Evolutionary conservation across 1,140 invertebrate genomes (phyloP), one percentile per base, ranked within the genome.

Genomic region (Conopomorpha cramerella): DNA sequence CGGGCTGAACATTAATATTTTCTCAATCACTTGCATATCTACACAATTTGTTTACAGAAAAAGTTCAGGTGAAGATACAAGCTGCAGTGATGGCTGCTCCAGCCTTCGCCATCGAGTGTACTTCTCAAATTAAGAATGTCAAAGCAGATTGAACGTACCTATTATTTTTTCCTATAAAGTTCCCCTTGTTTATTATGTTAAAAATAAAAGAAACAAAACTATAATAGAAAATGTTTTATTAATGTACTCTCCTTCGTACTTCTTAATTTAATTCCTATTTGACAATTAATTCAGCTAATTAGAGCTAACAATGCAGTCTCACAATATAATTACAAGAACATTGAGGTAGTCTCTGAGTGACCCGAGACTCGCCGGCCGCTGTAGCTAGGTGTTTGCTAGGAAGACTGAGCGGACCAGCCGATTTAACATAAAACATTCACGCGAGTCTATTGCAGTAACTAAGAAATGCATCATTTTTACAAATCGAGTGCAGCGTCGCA

Each of bases 261-360:
- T 55, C 46, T 55, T 59, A 55, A 57, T 59, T 62, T 50, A 55
- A 56, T 55, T 56, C 49, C 61, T 68, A 68, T 65, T 62, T 59
- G 59, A 16, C 49, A 56, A 62, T 51, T 50, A 56, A 57, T 46
- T 51, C 46, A 57, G 49, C 57, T 68, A 70, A 68, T 72, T 76
- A 74, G 46, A 67, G 46, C 71, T 76, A 72, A 76, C 64, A 66
- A 64, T 55, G 71, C 71, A 76, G 71, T 76, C 71, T 76, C 71
- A 38, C 37, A 32, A 38, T n/a, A 25, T 26, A 32, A 32, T 38
- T 38, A 38, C 28, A 38, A 59, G 53, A 65, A 63, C 56, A 65
- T 50, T 61, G 60, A 73, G 61, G 59, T 64, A 56, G 64, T 67
- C 60, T 60, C 30, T 40, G 46, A 51, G 36, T 50, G 48, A 41